These are phyloP conservation scores for Falco berigora DNA, from an alignment of 2,797 vertebrate species.

Conservation along the genomic window DNA sequence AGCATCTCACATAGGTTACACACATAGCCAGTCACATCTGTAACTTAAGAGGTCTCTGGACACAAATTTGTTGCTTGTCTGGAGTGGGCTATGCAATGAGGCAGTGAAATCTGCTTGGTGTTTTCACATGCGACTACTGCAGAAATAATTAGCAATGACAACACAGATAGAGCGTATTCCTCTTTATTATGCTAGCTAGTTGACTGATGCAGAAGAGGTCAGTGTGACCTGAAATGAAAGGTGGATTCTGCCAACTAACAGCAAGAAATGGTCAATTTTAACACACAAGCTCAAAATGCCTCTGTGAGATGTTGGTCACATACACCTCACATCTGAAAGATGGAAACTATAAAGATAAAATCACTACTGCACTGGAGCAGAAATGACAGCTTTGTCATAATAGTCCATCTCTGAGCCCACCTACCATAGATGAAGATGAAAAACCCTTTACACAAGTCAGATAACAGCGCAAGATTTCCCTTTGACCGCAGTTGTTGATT, in stretches of 20 bases:
- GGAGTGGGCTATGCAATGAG: neutral
- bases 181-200: neutral
- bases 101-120: neutral
- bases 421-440: neutral
- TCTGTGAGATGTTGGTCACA: neutral
- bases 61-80: neutral
- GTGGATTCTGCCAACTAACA: neutral
- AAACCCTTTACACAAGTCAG: neutral
- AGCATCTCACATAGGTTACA: neutral
- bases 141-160: neutral
- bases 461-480: neutral
- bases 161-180: neutral
- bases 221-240: neutral
- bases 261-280: neutral
- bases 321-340: neutral
- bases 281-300: neutral
- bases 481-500: neutral
- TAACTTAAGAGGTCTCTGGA: neutral
- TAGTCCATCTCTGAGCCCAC: neutral
- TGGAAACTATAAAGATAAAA: slow-evolving; percentile 1
- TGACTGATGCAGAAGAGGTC: neutral
- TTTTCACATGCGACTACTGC: neutral
- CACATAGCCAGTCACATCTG: neutral
- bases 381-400: slow-evolving; percentile 7
- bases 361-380: neutral